Evolutionary conservation across 2,888 invertebrate species (phyloP).

Genomic region (Cephonodes hylas): DNA sequence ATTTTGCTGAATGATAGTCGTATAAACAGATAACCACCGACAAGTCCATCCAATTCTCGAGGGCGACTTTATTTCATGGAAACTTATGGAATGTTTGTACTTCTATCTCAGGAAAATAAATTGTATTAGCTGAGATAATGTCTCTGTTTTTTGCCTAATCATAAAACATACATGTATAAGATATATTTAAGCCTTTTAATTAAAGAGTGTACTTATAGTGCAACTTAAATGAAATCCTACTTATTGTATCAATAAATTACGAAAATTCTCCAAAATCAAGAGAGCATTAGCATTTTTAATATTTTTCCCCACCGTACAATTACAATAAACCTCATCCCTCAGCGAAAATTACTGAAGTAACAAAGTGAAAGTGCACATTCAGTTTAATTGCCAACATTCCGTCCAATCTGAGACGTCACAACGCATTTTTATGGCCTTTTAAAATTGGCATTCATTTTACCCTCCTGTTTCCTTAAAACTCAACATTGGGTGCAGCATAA

Average conservation of each 20-base stretch:
- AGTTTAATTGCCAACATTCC: slow-evolving; percentile 16
- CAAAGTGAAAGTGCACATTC: slow-evolving; percentile 1
- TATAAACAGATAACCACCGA: too few species aligned
- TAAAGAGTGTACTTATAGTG: too few species aligned
- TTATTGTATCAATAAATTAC: not conserved
- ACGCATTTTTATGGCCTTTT: not conserved
- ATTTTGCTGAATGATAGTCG: too few species aligned
- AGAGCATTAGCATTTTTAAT: not conserved
- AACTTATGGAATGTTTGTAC: too few species aligned
- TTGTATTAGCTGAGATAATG: too few species aligned
- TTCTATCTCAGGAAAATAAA: too few species aligned
- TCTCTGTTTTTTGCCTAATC: too few species aligned
- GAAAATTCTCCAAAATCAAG: not conserved
- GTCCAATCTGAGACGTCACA: slow-evolving; percentile 9
- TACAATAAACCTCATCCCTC: not conserved
- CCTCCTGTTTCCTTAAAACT: not conserved
- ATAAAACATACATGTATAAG: too few species aligned
- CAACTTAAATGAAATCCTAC: too few species aligned
- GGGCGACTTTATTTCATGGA: too few species aligned
- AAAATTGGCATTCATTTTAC: not conserved
- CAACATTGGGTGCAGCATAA: not conserved
- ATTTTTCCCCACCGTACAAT: not conserved
- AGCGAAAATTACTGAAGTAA: not conserved
- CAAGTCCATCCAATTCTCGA: too few species aligned
- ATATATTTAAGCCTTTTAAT: too few species aligned